These are phyloP conservation scores for Dicycla oo DNA, from an alignment of 2,888 invertebrate genomes.

Conservation along the genomic window DNA sequence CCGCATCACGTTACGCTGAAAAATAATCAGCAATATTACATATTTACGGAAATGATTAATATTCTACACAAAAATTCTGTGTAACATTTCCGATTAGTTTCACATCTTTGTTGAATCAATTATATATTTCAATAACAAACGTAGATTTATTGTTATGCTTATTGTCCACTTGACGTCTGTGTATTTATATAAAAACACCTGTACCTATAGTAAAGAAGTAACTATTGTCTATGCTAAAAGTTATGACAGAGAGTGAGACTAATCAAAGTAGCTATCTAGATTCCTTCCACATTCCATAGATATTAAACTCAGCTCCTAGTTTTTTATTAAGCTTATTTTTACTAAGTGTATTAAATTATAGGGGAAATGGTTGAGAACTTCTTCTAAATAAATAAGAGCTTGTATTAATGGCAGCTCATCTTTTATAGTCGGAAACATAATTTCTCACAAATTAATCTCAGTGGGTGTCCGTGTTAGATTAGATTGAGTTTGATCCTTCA, in stretches of 20 bases:
- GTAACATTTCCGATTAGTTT: conserved; percentile 9
- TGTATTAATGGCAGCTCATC: background rate
- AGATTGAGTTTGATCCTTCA: conserved; percentile 17
- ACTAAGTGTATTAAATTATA: background rate
- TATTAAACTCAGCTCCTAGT: conserved; percentile 11
- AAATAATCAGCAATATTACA: background rate
- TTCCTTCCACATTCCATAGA: conserved; percentile 21
- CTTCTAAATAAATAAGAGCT: conserved; percentile 5
- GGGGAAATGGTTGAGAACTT: conserved; percentile 3
- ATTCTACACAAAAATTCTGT: background rate
- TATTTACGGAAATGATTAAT: conserved; percentile 3
- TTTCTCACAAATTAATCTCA: conserved; percentile 18
- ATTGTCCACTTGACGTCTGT: conserved; percentile 8
- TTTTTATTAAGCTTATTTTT: background rate
- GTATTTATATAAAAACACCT: conserved; percentile 9
- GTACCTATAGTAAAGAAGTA: no score
- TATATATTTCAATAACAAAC: background rate
- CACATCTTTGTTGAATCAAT: conserved; percentile 4
- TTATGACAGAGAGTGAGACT: conserved; percentile 1
- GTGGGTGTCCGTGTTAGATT: conserved; percentile 5
- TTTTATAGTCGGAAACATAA: background rate
- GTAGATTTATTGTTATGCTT: background rate
- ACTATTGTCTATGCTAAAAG: conserved; percentile 12
- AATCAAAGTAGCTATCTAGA: conserved; percentile 16
- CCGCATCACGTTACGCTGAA: background rate